phyloP scores from a whole-genome alignment of 2,797 vertebrate genomes.

The Hoplostethus atlanticus region DNA sequence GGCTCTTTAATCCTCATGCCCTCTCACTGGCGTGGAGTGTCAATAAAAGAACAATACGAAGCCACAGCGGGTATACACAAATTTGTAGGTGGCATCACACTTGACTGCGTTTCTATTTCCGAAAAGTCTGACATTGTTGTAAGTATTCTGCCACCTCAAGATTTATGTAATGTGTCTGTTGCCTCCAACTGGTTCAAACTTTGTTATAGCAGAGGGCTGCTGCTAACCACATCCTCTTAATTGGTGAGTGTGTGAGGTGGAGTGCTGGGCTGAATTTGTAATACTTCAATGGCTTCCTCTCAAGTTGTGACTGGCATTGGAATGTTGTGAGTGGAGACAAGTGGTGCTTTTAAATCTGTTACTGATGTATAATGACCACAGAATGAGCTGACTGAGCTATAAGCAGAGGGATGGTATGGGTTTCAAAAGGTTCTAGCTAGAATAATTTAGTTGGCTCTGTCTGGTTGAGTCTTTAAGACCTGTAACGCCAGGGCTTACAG shows the following conservation, averaged over 20 bases:
- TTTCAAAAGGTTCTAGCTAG: constrained; percentile 22
- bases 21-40: too few relatives aligned
- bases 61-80: too few relatives aligned
- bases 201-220: background rate
- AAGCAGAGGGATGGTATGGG: constrained; percentile 10
- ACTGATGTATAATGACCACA: constrained; percentile 12
- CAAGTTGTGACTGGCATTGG: constrained; percentile 32
- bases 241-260: constrained; percentile 32
- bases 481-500: background rate
- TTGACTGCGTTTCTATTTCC: too few relatives aligned
- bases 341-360: constrained; percentile 45
- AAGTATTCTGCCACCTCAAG: too few relatives aligned
- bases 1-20: too few relatives aligned
- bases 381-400: constrained; percentile 13
- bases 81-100: too few relatives aligned
- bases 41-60: too few relatives aligned
- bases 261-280: constrained; percentile 20
- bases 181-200: background rate
- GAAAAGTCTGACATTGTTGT: too few relatives aligned
- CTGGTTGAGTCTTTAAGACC: background rate
- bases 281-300: constrained; percentile 7
- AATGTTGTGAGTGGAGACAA: constrained; percentile 32
- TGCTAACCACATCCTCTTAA: constrained; percentile 35
- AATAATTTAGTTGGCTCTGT: background rate
- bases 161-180: constrained; percentile 3